A percentile compares a stretch with the other conserved stretches of the same genome.
phyloP scores from a whole-genome alignment of 2,797 vertebrate species.

The Acropternis orthonyx region DNA sequence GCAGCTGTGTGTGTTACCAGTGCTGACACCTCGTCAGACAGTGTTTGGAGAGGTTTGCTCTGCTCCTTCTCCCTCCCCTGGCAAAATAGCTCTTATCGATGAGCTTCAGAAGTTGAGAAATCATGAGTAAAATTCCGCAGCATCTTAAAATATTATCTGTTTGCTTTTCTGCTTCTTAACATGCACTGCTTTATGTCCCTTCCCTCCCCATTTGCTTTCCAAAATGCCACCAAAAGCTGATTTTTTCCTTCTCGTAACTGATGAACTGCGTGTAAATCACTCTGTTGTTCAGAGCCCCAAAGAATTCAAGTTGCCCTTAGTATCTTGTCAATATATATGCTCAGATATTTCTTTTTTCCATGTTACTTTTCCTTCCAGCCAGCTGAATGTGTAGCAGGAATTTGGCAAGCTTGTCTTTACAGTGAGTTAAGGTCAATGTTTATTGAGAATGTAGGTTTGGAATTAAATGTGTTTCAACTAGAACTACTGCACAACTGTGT shows the following conservation, averaged over 20 bases:
- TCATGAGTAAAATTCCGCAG: not conserved
- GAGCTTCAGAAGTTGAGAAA: too few species aligned
- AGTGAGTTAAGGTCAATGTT: not conserved
- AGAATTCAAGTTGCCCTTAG: not conserved
- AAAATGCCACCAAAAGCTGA: not conserved
- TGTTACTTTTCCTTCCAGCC: not conserved
- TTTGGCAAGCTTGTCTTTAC: not conserved
- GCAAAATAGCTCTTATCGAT: too few species aligned
- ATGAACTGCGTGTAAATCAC: not conserved
- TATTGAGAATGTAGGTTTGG: not conserved
- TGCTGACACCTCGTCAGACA: too few species aligned
- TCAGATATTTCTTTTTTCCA: not conserved
- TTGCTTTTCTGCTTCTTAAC: not conserved
- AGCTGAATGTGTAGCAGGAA: not conserved
- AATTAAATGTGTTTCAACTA: conserved; percentile 21
- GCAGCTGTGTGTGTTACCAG: too few species aligned
- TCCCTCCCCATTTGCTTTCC: not conserved
- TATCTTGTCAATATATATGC: not conserved
- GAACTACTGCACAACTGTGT: not conserved
- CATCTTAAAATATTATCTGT: not conserved
- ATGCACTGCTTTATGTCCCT: not conserved
- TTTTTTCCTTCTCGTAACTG: not conserved
- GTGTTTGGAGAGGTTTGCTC: too few species aligned
- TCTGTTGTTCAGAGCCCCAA: not conserved
- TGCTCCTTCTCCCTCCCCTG: too few species aligned